Evolutionary conservation across 2,888 invertebrate genomes (phyloP).

Genomic region (Ommatoiulus sabulosus): DNA sequence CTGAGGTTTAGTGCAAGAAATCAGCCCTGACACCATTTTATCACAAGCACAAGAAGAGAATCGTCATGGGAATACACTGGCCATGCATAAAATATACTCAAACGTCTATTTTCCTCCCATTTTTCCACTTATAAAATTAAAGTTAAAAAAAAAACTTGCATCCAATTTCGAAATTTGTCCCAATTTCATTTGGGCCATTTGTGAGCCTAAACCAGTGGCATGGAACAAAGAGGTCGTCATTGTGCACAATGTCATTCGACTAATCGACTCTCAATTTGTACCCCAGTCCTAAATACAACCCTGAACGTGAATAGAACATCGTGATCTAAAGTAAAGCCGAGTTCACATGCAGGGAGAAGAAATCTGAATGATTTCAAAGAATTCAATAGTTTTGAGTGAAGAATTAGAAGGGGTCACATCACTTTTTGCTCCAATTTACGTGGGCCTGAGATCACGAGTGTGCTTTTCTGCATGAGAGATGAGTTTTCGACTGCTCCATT

Average conservation of each 20-base stretch:
- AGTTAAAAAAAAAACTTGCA: background rate
- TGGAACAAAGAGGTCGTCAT: constrained; percentile 34
- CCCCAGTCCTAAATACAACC: background rate
- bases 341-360: background rate
- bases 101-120: background rate
- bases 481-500: too few relatives aligned
- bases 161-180: constrained; percentile 13
- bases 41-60: background rate
- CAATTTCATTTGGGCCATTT: background rate
- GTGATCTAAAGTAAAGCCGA: background rate
- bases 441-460: too few relatives aligned
- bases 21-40: constrained; percentile 5
- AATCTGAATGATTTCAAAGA: background rate
- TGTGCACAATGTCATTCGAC: background rate
- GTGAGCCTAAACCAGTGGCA: constrained; percentile 22
- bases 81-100: background rate
- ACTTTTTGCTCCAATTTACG: too few relatives aligned
- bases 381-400: background rate
- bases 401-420: too few relatives aligned
- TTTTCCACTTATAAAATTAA: background rate
- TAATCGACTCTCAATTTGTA: constrained; percentile 8
- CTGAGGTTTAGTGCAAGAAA: too few relatives aligned
- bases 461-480: too few relatives aligned
- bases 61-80: constrained; percentile 26
- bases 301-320: constrained; percentile 3